A percentile compares a stretch with the other conserved stretches of the same genome.
These are phyloP conservation scores for Campaea margaritaria DNA, from an alignment of 2,888 invertebrate genomes.

Conservation along the genomic window DNA sequence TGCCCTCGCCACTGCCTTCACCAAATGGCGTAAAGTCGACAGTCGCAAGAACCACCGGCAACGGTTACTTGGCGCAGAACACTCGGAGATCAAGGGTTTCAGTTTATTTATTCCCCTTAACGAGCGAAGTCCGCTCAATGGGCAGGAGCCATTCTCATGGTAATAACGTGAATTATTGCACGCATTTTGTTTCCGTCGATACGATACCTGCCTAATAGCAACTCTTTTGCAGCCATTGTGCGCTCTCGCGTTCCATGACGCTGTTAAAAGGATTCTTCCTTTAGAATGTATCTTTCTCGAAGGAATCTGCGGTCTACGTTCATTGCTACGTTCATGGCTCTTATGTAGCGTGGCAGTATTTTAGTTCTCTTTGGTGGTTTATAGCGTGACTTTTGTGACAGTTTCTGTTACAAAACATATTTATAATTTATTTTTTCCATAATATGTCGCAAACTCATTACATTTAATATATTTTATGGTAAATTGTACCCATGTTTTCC, in stretches of 20 bases:
- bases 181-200: conserved; percentile 35
- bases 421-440: too few relatives aligned
- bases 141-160: conserved; percentile 48
- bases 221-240: conserved; percentile 29
- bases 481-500: too few relatives aligned
- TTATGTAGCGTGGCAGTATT: too few relatives aligned
- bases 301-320: background rate
- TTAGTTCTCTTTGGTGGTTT: too few relatives aligned
- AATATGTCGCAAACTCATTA: conserved; percentile 9
- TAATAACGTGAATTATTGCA: conserved; percentile 46
- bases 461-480: too few relatives aligned
- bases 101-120: conserved; percentile 52
- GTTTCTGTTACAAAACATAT: too few relatives aligned
- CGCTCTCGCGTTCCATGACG: conserved; percentile 24
- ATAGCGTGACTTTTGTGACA: too few relatives aligned
- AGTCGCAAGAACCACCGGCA: background rate
- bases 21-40: background rate
- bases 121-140: conserved; percentile 48
- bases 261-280: conserved; percentile 6
- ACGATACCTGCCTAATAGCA: conserved; percentile 37
- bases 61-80: conserved; percentile 8
- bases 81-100: conserved; percentile 50
- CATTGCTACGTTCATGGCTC: background rate
- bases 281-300: background rate
- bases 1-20: background rate